Base-by-base conservation (phyloP, 2,888 invertebrate genomes). In the Diplolepis rosae region DNA sequence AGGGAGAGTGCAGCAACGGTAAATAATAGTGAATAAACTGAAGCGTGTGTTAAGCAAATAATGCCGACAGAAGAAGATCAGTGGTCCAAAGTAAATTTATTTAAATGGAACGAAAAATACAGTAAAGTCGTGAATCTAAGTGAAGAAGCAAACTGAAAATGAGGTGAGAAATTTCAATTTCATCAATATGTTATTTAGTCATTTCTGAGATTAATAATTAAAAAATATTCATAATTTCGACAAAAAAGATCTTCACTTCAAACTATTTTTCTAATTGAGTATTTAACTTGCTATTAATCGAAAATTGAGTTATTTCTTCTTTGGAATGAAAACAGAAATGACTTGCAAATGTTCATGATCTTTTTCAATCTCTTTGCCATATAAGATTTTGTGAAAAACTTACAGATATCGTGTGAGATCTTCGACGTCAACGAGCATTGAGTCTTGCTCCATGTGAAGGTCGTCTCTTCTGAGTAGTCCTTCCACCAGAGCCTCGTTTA, bases 371-470 rank as follows among this genome's bases (percentile, higher is more conserved):
- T 18, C 18, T 45, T 45, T 18, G 35, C 13, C 35, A 39, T 39
- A n/a, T n/a, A 4, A 45, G 18, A 1, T 45, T 45, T 18, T 18
- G 9, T 35, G 18, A 32, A 11, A 61, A 77, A 91, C 95, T 94
- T 90, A 96, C 95, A 95, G 90, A 89, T 95, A 95, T 90, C 95
- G 92, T 51, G 97, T 97, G 80, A 98, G 92, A 90, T 98, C 98
- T 90, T 98, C 98, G 83, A 98, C 97, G 87, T 98, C 98, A 42
- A 98, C 97, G 79, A 98, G 92, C 95, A 98, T 97, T 48, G 98
- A 97, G 89, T 99, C 98, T 89, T 98, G 98, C 78, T 96, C 96
- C 97, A 98, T 98, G 90, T 98, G 98, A 65, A 98, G 91, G 89
- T 98, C 98, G 90, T 99, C 98, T 78, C 98, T 92, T 84, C 96